Conservation (phyloP, 2,797 vertebrate genomes). For the Dendrocincla fuliginosa region DNA sequence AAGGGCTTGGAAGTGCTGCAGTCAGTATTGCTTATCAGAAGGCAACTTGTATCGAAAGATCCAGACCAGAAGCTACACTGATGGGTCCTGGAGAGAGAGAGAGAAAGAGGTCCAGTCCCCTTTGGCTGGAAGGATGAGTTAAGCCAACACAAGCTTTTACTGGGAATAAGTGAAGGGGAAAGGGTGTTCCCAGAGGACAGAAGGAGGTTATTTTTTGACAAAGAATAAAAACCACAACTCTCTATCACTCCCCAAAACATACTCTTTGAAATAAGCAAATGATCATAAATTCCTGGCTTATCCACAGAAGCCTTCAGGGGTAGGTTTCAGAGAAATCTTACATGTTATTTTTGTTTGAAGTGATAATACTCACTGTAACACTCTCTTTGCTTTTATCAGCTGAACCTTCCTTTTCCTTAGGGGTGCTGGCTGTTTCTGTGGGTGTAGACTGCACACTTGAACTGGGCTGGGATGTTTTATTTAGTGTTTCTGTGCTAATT, state of each 20-base stretch:
- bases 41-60: conserved; percentile 71
- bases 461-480: conserved; percentile 84
- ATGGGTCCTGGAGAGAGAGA: conserved; percentile 69
- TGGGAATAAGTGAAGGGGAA: conserved; percentile 10
- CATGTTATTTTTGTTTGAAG: background rate
- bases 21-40: conserved; percentile 75
- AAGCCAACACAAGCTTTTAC: conserved; percentile 33
- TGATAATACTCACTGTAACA: conserved; percentile 82
- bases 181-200: conserved; percentile 24
- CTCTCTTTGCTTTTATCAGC: conserved; percentile 91
- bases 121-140: conserved; percentile 61
- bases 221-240: background rate
- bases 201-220: background rate
- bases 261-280: conserved; percentile 24
- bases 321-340: background rate
- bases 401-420: conserved; percentile 86
- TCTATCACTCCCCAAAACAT: background rate
- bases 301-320: background rate
- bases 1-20: conserved; percentile 72
- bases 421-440: conserved; percentile 77
- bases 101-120: conserved; percentile 64
- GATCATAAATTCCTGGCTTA: background rate
- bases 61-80: conserved; percentile 71
- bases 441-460: conserved; percentile 81
- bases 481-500: conserved; percentile 80